Conservation (phyloP, 2,888 invertebrate species). For the Megamerina dolium region DNA sequence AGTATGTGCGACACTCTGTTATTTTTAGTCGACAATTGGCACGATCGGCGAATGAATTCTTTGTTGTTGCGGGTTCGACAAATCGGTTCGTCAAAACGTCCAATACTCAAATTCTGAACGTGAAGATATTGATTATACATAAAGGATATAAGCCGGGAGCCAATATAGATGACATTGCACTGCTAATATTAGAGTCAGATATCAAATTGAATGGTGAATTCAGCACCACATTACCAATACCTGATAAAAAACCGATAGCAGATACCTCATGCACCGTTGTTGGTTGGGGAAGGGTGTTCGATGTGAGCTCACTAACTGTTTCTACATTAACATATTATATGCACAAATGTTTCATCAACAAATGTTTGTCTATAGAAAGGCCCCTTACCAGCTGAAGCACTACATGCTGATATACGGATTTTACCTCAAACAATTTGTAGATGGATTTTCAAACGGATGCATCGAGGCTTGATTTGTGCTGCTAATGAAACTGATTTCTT, state of each 20-base stretch:
- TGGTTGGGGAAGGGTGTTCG: slow-evolving; percentile 30
- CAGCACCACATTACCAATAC: slow-evolving; percentile 1
- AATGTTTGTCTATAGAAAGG: slow-evolving; percentile 5
- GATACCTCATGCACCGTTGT: slow-evolving; percentile 22
- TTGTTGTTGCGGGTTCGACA: slow-evolving; percentile 11
- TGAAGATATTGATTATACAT: neutral
- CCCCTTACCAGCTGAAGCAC: slow-evolving; percentile 11
- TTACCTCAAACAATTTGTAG: too few species aligned
- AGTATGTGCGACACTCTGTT: too few species aligned
- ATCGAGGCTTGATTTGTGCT: slow-evolving; percentile 28
- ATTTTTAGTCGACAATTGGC: too few species aligned
- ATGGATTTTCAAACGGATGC: too few species aligned
- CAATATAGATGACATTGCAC: slow-evolving; percentile 2
- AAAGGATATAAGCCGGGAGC: neutral
- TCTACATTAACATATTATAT: too few species aligned
- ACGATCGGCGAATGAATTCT: neutral
- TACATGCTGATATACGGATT: slow-evolving; percentile 25
- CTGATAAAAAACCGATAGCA: neutral
- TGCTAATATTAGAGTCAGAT: neutral
- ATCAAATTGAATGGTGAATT: slow-evolving; percentile 3
- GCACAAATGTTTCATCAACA: too few species aligned
- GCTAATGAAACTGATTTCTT: slow-evolving; percentile 19
- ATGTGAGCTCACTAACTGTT: slow-evolving; percentile 16
- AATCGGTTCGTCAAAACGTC: slow-evolving; percentile 1
- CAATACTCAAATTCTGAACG: slow-evolving; percentile 4